phyloP scores from a whole-genome alignment of 1,140 invertebrate genomes.

The Whitmania pigra region DNA sequence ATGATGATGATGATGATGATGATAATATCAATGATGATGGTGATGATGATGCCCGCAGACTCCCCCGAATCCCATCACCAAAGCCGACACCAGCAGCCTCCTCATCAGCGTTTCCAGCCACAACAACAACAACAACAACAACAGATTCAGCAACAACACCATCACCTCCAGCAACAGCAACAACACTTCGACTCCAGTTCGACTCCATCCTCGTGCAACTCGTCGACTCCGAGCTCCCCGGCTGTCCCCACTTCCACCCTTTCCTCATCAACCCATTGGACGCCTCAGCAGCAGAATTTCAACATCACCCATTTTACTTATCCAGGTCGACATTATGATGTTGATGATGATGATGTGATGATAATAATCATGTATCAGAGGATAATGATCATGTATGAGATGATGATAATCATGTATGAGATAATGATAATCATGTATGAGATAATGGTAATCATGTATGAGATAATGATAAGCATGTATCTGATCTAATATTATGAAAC shows the following conservation, averaged over 20 bases:
- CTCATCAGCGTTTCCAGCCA: background rate
- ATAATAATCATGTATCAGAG: too few species aligned
- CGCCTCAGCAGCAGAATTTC: background rate
- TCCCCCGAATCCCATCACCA: background rate
- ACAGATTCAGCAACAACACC: slow-evolving; percentile 28
- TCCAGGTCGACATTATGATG: background rate
- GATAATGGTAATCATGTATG: too few species aligned
- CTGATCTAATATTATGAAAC: too few species aligned
- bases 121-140: slow-evolving; percentile 12
- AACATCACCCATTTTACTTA: slow-evolving; percentile 16
- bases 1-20: too few species aligned
- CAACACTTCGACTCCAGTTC: slow-evolving; percentile 62
- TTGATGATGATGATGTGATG: too few species aligned
- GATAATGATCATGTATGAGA: too few species aligned
- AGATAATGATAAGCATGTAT: too few species aligned
- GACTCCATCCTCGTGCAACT: slow-evolving; percentile 87
- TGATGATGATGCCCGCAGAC: too few species aligned
- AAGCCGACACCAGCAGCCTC: slow-evolving; percentile 1
- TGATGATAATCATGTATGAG: too few species aligned
- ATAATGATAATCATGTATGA: too few species aligned
- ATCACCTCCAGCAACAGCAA: slow-evolving; percentile 34
- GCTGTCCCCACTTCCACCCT: slow-evolving; percentile 51
- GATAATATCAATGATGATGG: too few species aligned
- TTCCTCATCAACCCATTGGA: slow-evolving; percentile 32
- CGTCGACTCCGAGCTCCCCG: slow-evolving; percentile 85